Base-by-base conservation (phyloP, 2,888 invertebrate genomes). In the Heteromyza rotundicornis region DNA sequence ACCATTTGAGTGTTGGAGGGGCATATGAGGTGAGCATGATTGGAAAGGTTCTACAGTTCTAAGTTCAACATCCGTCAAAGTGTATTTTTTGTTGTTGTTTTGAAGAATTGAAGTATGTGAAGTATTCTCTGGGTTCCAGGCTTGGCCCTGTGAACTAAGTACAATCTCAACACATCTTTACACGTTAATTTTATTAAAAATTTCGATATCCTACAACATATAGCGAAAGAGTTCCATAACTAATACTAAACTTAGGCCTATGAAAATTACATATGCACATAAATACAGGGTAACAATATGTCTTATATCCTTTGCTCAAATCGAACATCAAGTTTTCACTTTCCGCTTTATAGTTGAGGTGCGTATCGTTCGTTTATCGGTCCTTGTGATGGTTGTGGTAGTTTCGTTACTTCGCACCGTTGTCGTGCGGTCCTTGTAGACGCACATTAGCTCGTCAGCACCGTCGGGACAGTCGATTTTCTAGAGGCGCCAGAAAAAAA, bases 361-460 rank as follows among this genome's bases (percentile, higher is more conserved):
- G 40, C 80, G 68, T 51, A 72, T 64, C 10, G 73, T 69, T 5
- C 78, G 73, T 63, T 68, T 47, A 5, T 47, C 47, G 2, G 40
- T 40, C 23, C 62, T 24, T 20, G 32, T 36, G n/a, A 62, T 55
- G 24, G 57, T 63, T 17, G 65, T 64, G 22, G 51, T 64, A 32
- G 57, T 57, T 3, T n/a, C n/a, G 24, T 59, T 67, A 16, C 63
- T 67, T 2, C 67, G 69, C 3, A 70, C 70, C 12, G 68, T 70
- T 54, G 68, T 73, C 14, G 67, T 68, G 14, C 77, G 70, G 16
- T 80, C 79, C 80, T 85, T 86, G 77, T 87, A 86, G 73, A 84
- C 86, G 72, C 89, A 89, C 80, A 87, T 87, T 62, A 87, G 85
- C 70, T 89, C 89, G 65, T 89, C 89, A 1, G 88, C 88, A 51